Conservation (phyloP, 2,888 invertebrate species). For the Galerucella calmariensis region DNA sequence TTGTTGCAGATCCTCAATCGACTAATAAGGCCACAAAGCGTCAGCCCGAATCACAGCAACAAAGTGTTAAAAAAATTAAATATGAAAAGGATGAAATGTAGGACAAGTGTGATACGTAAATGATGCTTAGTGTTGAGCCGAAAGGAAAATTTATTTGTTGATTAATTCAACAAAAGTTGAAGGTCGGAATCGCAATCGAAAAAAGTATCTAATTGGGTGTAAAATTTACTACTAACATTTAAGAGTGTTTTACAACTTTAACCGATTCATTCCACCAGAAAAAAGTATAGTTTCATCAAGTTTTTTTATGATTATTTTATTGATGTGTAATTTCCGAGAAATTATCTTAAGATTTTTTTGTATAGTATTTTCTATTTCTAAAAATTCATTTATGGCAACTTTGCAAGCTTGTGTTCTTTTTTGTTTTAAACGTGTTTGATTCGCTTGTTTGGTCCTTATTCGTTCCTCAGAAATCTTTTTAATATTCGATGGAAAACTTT, state of each 20-base stretch:
- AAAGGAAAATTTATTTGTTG: constrained; percentile 40
- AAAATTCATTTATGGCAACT: constrained; percentile 1
- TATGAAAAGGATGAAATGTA: constrained; percentile 56
- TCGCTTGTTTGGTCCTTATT: not conserved
- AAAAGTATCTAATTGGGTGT: constrained; percentile 10
- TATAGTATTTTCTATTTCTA: constrained; percentile 9
- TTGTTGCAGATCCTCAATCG: constrained; percentile 58
- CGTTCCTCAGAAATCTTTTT: not conserved
- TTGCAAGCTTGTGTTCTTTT: not conserved
- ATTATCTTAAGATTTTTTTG: not conserved
- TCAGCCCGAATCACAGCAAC: constrained; percentile 52
- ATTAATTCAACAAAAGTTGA: constrained; percentile 32
- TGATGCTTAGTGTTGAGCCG: constrained; percentile 36
- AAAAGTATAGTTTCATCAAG: not conserved
- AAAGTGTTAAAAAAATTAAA: constrained; percentile 58
- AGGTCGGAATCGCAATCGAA: constrained; percentile 17
- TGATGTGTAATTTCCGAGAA: constrained; percentile 5
- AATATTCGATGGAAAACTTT: not conserved
- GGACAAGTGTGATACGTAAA: constrained; percentile 40
- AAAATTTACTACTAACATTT: constrained; percentile 8
- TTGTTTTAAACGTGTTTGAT: not conserved
- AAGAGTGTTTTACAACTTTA: constrained; percentile 10
- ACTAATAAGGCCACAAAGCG: constrained; percentile 60
- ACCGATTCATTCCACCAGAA: constrained; percentile 2
- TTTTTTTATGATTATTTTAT: not conserved